Evolutionary conservation across 2,888 invertebrate genomes (phyloP).

Genomic region (Ormyrus labotus): DNA sequence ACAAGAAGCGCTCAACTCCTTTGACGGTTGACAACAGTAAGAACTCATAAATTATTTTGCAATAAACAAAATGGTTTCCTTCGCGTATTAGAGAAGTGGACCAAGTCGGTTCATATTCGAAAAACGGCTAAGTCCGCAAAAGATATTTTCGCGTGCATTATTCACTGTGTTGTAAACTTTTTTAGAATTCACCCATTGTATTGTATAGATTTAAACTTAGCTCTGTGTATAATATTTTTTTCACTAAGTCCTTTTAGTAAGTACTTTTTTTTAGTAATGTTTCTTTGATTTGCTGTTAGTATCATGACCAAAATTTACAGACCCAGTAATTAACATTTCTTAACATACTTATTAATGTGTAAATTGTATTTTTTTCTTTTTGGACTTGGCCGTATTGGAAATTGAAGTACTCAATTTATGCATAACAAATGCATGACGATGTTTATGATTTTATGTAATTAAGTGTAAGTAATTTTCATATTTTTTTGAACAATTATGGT

Average conservation of each 20-base stretch:
- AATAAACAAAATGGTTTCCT: not conserved
- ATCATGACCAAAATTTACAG: too few relatives aligned
- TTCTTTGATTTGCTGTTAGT: not conserved
- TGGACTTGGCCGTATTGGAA: conserved; percentile 5
- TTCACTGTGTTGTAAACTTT: not conserved
- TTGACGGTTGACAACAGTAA: conserved; percentile 67
- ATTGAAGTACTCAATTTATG: conserved; percentile 1
- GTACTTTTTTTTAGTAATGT: not conserved
- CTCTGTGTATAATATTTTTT: not conserved
- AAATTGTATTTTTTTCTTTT: not conserved
- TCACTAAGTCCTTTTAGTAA: not conserved
- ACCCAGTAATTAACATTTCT: too few relatives aligned
- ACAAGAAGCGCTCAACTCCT: conserved; percentile 79
- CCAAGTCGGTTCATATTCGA: not conserved
- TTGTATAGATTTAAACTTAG: not conserved
- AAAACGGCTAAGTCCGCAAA: conserved; percentile 7
- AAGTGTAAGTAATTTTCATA: conserved; percentile 1
- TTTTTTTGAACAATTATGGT: not conserved
- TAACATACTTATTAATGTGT: not conserved
- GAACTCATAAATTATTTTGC: not conserved
- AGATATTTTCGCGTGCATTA: not conserved
- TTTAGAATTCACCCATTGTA: not conserved
- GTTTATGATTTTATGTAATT: conserved; percentile 7
- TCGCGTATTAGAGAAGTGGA: not conserved
- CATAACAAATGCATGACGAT: not conserved